A percentile compares a stretch with the other conserved stretches of the same genome.
phyloP scores from a whole-genome alignment of 2,113 vertebrate genomes.

The Nothoprocta perdicaria region DNA sequence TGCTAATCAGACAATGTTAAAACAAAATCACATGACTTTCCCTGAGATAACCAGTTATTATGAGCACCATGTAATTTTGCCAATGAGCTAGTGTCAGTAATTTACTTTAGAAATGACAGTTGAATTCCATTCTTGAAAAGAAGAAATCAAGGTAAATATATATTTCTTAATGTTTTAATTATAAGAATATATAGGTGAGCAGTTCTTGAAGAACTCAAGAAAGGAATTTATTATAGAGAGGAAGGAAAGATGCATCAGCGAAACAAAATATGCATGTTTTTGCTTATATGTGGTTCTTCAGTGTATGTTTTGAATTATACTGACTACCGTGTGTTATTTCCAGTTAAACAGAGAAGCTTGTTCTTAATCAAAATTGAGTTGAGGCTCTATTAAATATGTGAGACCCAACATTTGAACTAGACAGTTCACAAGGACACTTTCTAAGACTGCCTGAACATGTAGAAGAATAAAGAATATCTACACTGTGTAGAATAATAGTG shows the following conservation, averaged over 20 bases:
- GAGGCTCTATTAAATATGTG: neutral
- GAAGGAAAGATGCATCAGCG: neutral
- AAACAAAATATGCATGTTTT: neutral
- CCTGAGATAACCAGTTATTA: neutral
- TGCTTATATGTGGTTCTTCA: neutral
- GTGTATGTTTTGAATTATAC: neutral
- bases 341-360: neutral
- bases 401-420: neutral
- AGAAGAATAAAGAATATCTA: neutral
- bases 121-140: neutral
- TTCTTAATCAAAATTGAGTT: neutral
- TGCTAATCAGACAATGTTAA: neutral
- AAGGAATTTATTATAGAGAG: neutral
- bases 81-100: neutral
- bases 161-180: neutral
- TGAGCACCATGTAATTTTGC: neutral
- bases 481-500: accelerated
- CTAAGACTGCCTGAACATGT: neutral
- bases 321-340: neutral
- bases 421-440: neutral
- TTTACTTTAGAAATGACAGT: neutral
- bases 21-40: neutral
- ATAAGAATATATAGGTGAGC: neutral
- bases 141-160: neutral
- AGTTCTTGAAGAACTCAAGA: neutral